These are phyloP conservation scores for Geotrupes spiniger DNA, from an alignment of 2,888 invertebrate species.

Conservation along the genomic window DNA sequence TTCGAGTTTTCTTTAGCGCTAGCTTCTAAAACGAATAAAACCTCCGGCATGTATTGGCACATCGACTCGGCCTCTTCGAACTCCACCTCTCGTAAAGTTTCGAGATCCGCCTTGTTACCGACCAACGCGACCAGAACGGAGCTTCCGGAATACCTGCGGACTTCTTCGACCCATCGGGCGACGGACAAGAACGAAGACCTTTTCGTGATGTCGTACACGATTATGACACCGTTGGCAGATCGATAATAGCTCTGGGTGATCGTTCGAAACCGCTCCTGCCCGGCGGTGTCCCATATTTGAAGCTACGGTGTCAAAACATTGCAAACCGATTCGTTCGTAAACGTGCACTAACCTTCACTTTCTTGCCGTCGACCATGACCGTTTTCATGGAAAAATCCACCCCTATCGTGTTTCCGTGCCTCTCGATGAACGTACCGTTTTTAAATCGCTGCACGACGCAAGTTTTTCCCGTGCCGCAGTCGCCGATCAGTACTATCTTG, in stretches of 20 bases:
- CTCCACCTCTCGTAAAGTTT: slow-evolving; percentile 77
- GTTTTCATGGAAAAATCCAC: slow-evolving; percentile 99
- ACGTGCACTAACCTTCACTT: slow-evolving; percentile 80
- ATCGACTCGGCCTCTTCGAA: slow-evolving; percentile 83
- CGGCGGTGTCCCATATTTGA: slow-evolving; percentile 97
- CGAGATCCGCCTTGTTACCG: slow-evolving; percentile 89
- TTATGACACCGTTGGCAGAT: slow-evolving; percentile 94
- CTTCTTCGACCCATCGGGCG: slow-evolving; percentile 95
- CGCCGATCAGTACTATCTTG: slow-evolving; percentile 92
- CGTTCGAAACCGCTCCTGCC: slow-evolving; percentile 93
- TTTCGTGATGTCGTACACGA: slow-evolving; percentile 96
- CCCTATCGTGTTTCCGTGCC: slow-evolving; percentile 95
- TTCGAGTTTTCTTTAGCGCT: slow-evolving; percentile 91
- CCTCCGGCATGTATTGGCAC: slow-evolving; percentile 82
- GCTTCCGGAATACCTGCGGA: slow-evolving; percentile 88
- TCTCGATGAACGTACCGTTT: slow-evolving; percentile 92
- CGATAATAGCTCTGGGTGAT: slow-evolving; percentile 97
- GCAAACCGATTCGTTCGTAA: too few species aligned
- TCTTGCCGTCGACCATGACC: slow-evolving; percentile 87
- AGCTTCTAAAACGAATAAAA: slow-evolving; percentile 82
- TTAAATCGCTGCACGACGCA: slow-evolving; percentile 95
- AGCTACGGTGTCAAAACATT: slow-evolving; percentile 60
- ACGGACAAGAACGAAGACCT: slow-evolving; percentile 86
- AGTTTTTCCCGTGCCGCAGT: slow-evolving; percentile 89
- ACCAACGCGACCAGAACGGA: slow-evolving; percentile 88